Percentiles rank a stretch among this genome's conserved stretches.
Evolutionary conservation across 2,888 invertebrate genomes (phyloP).

Genomic region (Drosophila paracracens): DNA sequence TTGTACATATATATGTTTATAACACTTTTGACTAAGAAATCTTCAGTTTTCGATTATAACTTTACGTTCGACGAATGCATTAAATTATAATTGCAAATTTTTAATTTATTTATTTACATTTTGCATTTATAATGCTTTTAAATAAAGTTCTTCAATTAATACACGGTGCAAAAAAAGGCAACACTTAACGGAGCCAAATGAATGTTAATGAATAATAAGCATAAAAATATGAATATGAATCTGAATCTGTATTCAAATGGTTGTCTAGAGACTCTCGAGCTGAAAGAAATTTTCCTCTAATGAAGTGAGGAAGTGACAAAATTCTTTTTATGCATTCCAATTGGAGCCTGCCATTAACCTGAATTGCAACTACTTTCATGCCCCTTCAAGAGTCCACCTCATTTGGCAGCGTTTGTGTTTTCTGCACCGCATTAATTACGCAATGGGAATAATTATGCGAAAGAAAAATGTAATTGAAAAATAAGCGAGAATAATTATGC

Average conservation of each 20-base stretch:
- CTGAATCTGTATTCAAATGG: neutral
- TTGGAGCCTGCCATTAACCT: slow-evolving; percentile 28
- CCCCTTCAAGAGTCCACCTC: slow-evolving; percentile 1
- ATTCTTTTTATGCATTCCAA: neutral
- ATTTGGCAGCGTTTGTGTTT: slow-evolving; percentile 20
- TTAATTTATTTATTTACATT: neutral
- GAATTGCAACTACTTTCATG: neutral
- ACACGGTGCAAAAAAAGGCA: neutral
- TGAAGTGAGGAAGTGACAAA: neutral
- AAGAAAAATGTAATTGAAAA: slow-evolving; percentile 3
- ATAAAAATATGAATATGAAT: neutral
- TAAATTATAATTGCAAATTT: neutral
- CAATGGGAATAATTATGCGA: slow-evolving; percentile 63
- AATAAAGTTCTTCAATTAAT: neutral
- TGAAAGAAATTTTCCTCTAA: neutral
- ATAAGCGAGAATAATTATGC: slow-evolving; percentile 40
- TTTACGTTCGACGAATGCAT: neutral
- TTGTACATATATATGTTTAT: neutral
- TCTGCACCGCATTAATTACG: slow-evolving; percentile 60
- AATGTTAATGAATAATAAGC: neutral
- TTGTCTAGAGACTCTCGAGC: too few species aligned
- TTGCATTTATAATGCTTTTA: neutral
- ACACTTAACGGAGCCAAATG: neutral
- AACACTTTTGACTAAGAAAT: neutral
- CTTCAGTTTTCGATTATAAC: neutral